phyloP scores from a whole-genome alignment of 64 coral and sea anemone species.

The Pocillopora damicornis region DNA sequence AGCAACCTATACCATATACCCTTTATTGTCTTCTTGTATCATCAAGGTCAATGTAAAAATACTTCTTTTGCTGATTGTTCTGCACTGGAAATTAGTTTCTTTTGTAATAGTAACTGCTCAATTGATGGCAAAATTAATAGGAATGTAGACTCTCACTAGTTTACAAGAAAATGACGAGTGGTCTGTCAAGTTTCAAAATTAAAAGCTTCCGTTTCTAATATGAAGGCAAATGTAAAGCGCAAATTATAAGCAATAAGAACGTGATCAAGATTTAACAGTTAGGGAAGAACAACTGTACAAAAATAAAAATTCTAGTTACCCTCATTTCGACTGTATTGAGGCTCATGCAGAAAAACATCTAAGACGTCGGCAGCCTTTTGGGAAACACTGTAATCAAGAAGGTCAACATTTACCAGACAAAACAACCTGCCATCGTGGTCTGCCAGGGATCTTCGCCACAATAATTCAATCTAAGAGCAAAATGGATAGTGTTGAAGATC shows the following conservation, averaged over 20 bases:
- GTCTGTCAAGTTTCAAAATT: background rate
- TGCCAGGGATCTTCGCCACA: slow-evolving; percentile 73
- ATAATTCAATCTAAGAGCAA: slow-evolving; percentile 51
- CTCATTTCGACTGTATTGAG: slow-evolving; percentile 13
- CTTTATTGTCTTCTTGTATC: no score
- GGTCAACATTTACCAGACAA: slow-evolving; percentile 70
- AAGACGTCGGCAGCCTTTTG: slow-evolving; percentile 53
- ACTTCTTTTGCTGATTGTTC: no score
- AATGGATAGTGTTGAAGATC: no score
- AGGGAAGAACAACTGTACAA: no score
- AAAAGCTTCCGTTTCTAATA: background rate
- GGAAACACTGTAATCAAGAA: slow-evolving; percentile 57
- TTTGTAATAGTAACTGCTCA: no score
- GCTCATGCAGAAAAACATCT: slow-evolving; percentile 34
- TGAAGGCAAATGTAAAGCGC: background rate
- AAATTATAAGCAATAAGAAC: background rate
- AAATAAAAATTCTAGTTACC: slow-evolving; percentile 12
- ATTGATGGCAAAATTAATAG: no score
- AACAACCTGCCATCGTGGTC: slow-evolving; percentile 51
- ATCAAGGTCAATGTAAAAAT: no score
- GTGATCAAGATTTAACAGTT: background rate
- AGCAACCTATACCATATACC: no score
- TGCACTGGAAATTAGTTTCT: no score
- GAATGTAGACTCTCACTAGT: no score
- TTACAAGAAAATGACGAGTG: no score